These are phyloP conservation scores for Lipophrys pholis DNA, from an alignment of 2,113 vertebrate species.

Conservation along the genomic window DNA sequence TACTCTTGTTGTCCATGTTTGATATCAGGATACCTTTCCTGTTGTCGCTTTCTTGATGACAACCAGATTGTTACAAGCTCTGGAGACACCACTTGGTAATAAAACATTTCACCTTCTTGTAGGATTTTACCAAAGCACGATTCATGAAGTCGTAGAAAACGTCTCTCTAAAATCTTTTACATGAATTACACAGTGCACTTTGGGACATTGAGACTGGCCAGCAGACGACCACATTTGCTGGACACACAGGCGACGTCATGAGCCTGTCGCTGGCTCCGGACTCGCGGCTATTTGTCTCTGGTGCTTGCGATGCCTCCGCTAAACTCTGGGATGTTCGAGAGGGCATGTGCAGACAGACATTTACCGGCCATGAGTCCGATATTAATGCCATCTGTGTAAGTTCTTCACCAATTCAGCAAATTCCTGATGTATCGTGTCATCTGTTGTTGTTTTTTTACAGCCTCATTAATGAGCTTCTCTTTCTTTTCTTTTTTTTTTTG, in stretches of 20 bases:
- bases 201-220: constrained; percentile 99
- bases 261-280: constrained; percentile 97
- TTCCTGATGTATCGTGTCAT: neutral
- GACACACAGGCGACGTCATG: constrained; percentile 99
- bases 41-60: constrained; percentile 99
- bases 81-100: constrained; percentile 98
- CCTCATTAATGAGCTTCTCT: no score
- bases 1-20: constrained; percentile 13
- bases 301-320: constrained; percentile 97
- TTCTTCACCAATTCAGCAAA: constrained; percentile 31
- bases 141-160: neutral
- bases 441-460: no score
- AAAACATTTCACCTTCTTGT: neutral
- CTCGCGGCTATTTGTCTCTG: constrained; percentile 96
- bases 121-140: neutral
- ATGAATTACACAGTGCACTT: constrained; percentile 87
- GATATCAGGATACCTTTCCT: constrained; percentile 93
- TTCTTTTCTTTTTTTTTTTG: neutral
- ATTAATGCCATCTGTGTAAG: constrained; percentile 99
- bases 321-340: constrained; percentile 99
- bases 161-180: constrained; percentile 1
- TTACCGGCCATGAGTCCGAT: constrained; percentile 98
- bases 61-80: constrained; percentile 99
- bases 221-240: constrained; percentile 98
- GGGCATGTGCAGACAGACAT: constrained; percentile 99